Percentiles rank a stretch among this genome's conserved stretches.
phyloP scores from a whole-genome alignment of 2,797 vertebrate species.

The Sebastes paucispinis region DNA sequence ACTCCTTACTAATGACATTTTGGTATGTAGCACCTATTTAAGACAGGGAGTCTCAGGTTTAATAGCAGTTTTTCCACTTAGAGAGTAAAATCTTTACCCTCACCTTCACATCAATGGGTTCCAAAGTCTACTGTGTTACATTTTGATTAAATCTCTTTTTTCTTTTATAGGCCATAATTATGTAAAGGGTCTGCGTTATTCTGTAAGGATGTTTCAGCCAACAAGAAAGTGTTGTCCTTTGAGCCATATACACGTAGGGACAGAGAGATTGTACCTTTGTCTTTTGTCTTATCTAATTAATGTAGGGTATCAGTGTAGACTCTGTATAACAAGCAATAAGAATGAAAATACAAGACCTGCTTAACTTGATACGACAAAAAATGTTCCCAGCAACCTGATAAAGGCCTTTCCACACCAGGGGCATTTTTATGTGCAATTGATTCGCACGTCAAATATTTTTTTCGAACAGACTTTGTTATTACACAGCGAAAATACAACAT shows the following conservation, averaged over 20 bases:
- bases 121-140: neutral
- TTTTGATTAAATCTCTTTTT: neutral
- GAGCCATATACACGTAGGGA: too few species aligned
- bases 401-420: too few species aligned
- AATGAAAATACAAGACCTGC: too few species aligned
- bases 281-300: neutral
- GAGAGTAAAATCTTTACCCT: slow-evolving; percentile 10
- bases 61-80: slow-evolving; percentile 21
- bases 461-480: too few species aligned
- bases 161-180: neutral
- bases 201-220: neutral
- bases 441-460: too few species aligned
- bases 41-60: slow-evolving; percentile 2
- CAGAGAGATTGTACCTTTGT: neutral
- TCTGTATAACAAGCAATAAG: neutral
- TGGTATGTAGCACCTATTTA: slow-evolving; percentile 25
- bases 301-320: neutral
- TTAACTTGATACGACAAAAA: too few species aligned
- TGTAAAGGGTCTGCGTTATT: neutral
- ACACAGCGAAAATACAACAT: too few species aligned
- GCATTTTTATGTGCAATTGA: too few species aligned
- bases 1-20: slow-evolving; percentile 15
- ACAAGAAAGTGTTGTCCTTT: neutral
- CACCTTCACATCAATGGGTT: neutral
- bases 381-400: too few species aligned